Evolutionary conservation across 2,888 invertebrate genomes (phyloP).

Genomic region (Andrena dorsata): DNA sequence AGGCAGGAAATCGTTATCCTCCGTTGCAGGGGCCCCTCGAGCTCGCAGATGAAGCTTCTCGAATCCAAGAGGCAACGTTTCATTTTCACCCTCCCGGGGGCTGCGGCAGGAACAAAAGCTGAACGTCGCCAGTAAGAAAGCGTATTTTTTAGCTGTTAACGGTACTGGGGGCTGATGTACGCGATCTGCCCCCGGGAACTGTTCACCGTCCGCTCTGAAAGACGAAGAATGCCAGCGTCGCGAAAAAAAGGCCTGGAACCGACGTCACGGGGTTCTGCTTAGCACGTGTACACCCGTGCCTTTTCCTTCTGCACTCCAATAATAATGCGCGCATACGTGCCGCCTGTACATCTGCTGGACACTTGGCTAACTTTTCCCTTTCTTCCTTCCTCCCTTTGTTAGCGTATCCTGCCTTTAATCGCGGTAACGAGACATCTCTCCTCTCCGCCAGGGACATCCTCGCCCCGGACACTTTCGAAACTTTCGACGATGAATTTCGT

Average conservation of each 20-base stretch:
- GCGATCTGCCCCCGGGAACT: constrained; percentile 14
- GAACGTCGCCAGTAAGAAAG: constrained; percentile 7
- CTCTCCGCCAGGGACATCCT: constrained; percentile 1
- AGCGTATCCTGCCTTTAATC: constrained; percentile 52
- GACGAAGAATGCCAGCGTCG: constrained; percentile 51
- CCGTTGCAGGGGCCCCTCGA: no score
- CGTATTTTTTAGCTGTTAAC: constrained; percentile 23
- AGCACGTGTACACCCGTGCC: constrained; percentile 63
- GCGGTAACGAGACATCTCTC: constrained; percentile 47
- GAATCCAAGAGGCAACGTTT: constrained; percentile 4
- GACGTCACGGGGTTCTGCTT: constrained; percentile 52
- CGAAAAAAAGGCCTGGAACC: constrained; percentile 51
- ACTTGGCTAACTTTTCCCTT: constrained; percentile 68
- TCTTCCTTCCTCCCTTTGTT: constrained; percentile 51
- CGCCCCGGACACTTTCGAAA: constrained; percentile 47
- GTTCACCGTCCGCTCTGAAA: not conserved
- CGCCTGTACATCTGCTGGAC: constrained; percentile 76
- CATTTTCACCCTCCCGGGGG: constrained; percentile 7
- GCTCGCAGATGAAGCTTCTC: not conserved
- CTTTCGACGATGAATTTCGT: constrained; percentile 52
- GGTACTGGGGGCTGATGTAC: constrained; percentile 23
- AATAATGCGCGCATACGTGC: constrained; percentile 68
- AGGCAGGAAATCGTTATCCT: not conserved
- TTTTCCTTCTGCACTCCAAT: constrained; percentile 64
- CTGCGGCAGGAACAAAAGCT: constrained; percentile 6